Evolutionary conservation across 2,888 invertebrate species (phyloP).

Genomic region (Mactromeris polynyma): DNA sequence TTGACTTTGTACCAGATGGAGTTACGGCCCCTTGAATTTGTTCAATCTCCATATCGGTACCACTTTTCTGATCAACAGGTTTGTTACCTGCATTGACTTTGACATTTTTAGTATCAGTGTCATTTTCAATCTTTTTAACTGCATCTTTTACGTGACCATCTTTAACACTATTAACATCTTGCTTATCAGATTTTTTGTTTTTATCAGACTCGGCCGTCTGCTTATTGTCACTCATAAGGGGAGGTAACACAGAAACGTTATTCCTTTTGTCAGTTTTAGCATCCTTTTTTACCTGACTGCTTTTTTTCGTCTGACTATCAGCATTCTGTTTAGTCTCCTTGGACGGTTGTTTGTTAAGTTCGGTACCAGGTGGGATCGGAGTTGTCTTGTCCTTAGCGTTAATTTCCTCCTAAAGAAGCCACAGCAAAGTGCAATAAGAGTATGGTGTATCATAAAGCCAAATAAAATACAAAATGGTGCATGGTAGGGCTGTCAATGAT

Average conservation of each 20-base stretch:
- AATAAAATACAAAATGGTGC: background rate
- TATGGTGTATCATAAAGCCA: conserved; percentile 16
- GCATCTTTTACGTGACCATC: conserved; percentile 42
- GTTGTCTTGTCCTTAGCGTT: conserved; percentile 64
- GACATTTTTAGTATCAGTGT: background rate
- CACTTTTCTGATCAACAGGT: conserved; percentile 14
- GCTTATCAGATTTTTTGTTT: background rate
- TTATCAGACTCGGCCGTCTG: background rate
- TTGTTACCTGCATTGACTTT: conserved; percentile 1
- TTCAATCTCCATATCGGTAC: conserved; percentile 26
- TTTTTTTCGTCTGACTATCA: conserved; percentile 42
- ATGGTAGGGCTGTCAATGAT: too few species aligned
- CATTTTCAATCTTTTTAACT: conserved; percentile 37
- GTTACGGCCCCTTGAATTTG: conserved; percentile 27
- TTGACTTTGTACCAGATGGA: conserved; percentile 43
- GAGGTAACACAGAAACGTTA: conserved; percentile 40
- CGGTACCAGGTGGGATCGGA: conserved; percentile 64
- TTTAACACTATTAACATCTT: conserved; percentile 12
- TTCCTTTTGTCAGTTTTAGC: conserved; percentile 13
- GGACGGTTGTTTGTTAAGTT: conserved; percentile 65
- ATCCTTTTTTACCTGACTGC: conserved; percentile 54
- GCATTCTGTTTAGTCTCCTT: conserved; percentile 55
- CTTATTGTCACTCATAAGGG: conserved; percentile 24
- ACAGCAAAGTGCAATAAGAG: conserved; percentile 51
- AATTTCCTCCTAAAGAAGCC: conserved; percentile 65